Base-by-base conservation (phyloP, 2,888 invertebrate genomes). In the Scaptomyza caliginosa region DNA sequence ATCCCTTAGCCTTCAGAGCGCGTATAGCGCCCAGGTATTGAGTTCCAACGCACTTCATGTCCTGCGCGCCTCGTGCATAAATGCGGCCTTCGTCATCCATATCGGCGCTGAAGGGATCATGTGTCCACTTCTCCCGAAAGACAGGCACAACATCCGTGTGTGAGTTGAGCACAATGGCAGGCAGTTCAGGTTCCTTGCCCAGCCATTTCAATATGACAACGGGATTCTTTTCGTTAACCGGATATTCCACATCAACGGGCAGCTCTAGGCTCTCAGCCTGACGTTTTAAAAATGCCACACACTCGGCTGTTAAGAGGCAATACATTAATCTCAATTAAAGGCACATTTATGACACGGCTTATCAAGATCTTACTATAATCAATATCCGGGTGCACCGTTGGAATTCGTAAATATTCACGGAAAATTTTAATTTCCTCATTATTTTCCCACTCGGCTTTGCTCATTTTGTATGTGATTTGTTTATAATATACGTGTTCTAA, bases 81-180 rank as follows among this genome's bases (percentile, higher is more conserved):
- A 96, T 96, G 87, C 96, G 94, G 1, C 98, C 98, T 55, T 96
- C 93, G 0, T 94, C 93, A 87, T 97, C 97, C 88, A 98, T 96
- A 70, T 95, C 94, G 0, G 96, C 98, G 70, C 93, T 94, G 91
- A 98, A 99, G 2, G 99, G 98, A 32, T 96, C 96, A 89, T 97
- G 93, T 0, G 94, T 96, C 99, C 99, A 99, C 87, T 96, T 95
- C 30, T 98, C 96, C 73, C 93, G 93, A 88, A 94, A 96, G 0
- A 96, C 98, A 7, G 97, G 96, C 0, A 99, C 98, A 1, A 99
- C 98, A 91, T 99, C 99, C 93, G 96, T 97, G 89, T 99, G 98
- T 5, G 97, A 97, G 90, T 98, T 98, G 23, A 99, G 93, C 83
- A 98, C 92, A 66, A 99, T 93, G 7, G 95, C 92, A 0, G 95